Conservation (phyloP, 2,113 vertebrate genomes). For the Bothrops jararaca region DNA sequence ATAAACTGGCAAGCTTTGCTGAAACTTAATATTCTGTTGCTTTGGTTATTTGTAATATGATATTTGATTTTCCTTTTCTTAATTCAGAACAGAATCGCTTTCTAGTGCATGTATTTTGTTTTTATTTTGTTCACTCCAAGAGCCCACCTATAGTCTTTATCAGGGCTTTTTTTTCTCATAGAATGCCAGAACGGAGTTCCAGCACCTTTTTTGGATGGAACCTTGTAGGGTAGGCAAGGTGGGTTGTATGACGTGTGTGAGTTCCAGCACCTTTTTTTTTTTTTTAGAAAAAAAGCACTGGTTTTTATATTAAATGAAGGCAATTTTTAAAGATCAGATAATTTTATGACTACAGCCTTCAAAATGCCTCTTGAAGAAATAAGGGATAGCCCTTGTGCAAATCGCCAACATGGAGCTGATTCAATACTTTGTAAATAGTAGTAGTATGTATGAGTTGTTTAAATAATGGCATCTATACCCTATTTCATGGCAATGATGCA, state of each 20-base stretch:
- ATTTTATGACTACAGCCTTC: slow-evolving; percentile 23
- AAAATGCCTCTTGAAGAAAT: background rate
- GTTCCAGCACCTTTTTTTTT: too few relatives aligned
- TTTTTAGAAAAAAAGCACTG: too few relatives aligned
- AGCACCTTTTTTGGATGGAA: too few relatives aligned
- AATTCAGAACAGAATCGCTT: slow-evolving; percentile 57
- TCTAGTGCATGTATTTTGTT: slow-evolving; percentile 31
- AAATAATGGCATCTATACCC: background rate
- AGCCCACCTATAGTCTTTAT: slow-evolving; percentile 37
- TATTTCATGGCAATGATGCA: background rate
- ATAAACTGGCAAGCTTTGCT: slow-evolving; percentile 49
- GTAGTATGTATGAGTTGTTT: background rate
- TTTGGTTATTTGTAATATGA: slow-evolving; percentile 48
- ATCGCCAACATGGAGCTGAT: background rate
- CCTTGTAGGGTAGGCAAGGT: too few relatives aligned
- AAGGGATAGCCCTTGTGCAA: background rate
- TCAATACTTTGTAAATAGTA: background rate
- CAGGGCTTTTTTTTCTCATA: too few relatives aligned
- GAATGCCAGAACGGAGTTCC: too few relatives aligned
- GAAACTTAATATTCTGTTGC: slow-evolving; percentile 61
- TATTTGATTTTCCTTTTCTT: slow-evolving; percentile 57
- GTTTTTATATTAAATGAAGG: slow-evolving; percentile 35
- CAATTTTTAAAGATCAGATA: slow-evolving; percentile 8
- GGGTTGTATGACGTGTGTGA: too few relatives aligned
- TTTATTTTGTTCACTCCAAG: slow-evolving; percentile 45